Evolutionary conservation across 2,113 vertebrate genomes (phyloP), one percentile per base, ranked within the genome.

Genomic region (Lophius piscatorius): DNA sequence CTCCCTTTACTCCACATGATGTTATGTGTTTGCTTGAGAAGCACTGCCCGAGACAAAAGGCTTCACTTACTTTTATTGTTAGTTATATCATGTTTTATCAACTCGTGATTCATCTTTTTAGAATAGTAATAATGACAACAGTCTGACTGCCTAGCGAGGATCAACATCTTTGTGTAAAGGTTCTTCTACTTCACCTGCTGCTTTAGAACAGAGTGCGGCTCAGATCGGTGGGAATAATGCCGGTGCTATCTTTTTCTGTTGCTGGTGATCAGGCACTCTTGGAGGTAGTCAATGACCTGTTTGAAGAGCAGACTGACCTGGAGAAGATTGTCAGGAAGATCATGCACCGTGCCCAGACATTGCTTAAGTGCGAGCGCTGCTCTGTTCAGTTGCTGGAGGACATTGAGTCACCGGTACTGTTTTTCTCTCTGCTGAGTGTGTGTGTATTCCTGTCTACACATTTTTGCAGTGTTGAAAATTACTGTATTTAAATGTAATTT

Each of bases 271-370:
- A 99, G 97, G 95, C 97, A 52, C 92, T 99, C 78, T 77, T 99
- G 60, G 97, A 99, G 88, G 97, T 99, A 26, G 97, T 99, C 76
- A 99, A 99, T 78, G 97, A 99, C 65, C 93, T 99, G 83, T 99
- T 99, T 88, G 97, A 99, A 66, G 97, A 99, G 81, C 97, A 99
- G 88, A 99, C 97, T 33, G 95, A 99, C 88, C 87, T 99, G 88
- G 97, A 99, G 92, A 99, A 99, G 91, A 96, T 99, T 77, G 96
- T 99, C 67, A 94, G 95, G 90, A 99, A 99, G 92, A 99, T 99
- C 78, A 99, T 99, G 97, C 95, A 97, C 79, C 95, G 97, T 17
- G 97, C 97, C 39, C 97, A 99, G 90, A 97, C 95, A 9, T 88
- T 99, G 49, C 82, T 99, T 48, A 96, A 98, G 88, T 99, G 97